Conservation (phyloP, 2,888 invertebrate species). For the Brachyopa scutellaris region DNA sequence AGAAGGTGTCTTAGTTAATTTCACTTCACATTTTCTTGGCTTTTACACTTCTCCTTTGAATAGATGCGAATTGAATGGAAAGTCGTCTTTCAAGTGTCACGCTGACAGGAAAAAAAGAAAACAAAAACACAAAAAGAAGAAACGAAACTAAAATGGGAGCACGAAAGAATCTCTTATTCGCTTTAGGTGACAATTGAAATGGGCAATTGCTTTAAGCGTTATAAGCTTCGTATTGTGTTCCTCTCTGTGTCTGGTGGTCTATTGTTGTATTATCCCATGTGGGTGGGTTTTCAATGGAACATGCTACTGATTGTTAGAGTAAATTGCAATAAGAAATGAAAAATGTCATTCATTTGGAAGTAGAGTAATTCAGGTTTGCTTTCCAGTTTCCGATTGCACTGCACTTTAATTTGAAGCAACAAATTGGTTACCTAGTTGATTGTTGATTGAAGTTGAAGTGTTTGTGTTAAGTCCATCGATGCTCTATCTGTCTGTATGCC, state of each 20-base stretch:
- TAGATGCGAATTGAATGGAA: slow-evolving; percentile 58
- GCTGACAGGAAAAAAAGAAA: slow-evolving; percentile 51
- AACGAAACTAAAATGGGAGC: slow-evolving; percentile 30
- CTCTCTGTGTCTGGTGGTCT: slow-evolving; percentile 21
- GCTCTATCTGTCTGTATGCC: no score
- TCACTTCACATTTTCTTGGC: slow-evolving; percentile 65
- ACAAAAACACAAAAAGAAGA: neutral
- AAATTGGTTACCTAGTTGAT: neutral
- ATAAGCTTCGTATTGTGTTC: slow-evolving; percentile 54
- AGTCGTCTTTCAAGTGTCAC: slow-evolving; percentile 67
- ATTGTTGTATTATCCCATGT: slow-evolving; percentile 39
- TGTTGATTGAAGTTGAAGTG: slow-evolving; percentile 13
- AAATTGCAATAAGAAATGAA: slow-evolving; percentile 42
- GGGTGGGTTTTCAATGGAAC: neutral
- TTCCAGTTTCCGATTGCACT: neutral
- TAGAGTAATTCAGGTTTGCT: neutral
- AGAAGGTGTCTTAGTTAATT: slow-evolving; percentile 71
- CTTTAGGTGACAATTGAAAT: slow-evolving; percentile 71
- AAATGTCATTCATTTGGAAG: neutral
- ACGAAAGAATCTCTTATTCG: slow-evolving; percentile 59
- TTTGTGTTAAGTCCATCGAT: no score
- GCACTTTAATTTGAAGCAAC: neutral
- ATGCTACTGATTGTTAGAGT: slow-evolving; percentile 21
- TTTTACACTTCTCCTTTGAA: slow-evolving; percentile 31
- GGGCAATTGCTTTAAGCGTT: slow-evolving; percentile 67